These are phyloP conservation scores for Microctenopoma stevenorrisi DNA, from an alignment of 2,797 vertebrate genomes.

Conservation along the genomic window DNA sequence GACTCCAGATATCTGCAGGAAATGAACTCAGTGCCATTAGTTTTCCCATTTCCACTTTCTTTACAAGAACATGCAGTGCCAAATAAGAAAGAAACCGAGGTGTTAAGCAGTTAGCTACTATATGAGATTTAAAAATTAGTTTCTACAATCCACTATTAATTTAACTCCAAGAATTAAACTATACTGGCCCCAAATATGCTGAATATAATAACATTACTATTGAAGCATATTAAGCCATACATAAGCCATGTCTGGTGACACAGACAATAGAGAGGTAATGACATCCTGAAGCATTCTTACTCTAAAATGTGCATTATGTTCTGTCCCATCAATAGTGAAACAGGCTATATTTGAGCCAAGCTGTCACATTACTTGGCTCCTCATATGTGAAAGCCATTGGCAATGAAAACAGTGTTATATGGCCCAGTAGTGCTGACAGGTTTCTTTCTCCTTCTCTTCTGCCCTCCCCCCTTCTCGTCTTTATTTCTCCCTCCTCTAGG, in stretches of 20 bases:
- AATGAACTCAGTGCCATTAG: constrained; percentile 29
- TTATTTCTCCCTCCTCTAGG: constrained; percentile 71
- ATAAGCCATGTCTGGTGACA: constrained; percentile 47
- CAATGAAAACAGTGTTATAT: constrained; percentile 80
- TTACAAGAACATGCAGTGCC: constrained; percentile 16
- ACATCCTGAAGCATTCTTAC: constrained; percentile 47
- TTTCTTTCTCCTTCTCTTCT: constrained; percentile 72
- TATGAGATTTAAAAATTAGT: constrained; percentile 55
- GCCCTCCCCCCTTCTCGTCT: constrained; percentile 41
- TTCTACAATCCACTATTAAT: constrained; percentile 55
- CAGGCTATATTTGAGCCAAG: constrained; percentile 59
- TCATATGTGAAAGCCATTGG: constrained; percentile 70
- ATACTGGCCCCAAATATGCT: constrained; percentile 27
- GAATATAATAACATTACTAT: constrained; percentile 51
- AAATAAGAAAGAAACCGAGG: constrained; percentile 16
- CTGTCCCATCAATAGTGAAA: constrained; percentile 62
- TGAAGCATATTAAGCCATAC: constrained; percentile 45
- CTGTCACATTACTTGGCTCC: constrained; percentile 76
- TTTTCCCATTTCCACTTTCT: constrained; percentile 25
- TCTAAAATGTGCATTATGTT: constrained; percentile 59
- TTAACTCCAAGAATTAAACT: constrained; percentile 50
- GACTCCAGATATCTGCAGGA: constrained; percentile 25
- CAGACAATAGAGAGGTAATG: constrained; percentile 60
- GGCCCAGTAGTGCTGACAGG: constrained; percentile 83
- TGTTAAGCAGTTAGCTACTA: constrained; percentile 33